Percentiles rank a stretch among this genome's conserved stretches.
Conservation (phyloP, 2,888 invertebrate species). For the Leucania comma region DNA sequence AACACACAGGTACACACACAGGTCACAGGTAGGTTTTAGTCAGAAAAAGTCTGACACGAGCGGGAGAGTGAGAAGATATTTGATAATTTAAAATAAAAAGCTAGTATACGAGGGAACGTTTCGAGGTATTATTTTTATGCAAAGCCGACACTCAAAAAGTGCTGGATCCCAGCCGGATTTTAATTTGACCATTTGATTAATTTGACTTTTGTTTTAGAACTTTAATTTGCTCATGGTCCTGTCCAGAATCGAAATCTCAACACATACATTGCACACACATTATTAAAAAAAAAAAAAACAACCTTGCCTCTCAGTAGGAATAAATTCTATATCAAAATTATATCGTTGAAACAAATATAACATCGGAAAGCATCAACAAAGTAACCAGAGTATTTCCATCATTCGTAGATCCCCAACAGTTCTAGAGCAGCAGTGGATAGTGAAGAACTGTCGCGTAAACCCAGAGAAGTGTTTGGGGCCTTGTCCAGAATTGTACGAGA, state of each 20-base stretch:
- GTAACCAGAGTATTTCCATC: background rate
- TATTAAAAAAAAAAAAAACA: background rate
- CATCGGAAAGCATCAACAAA: background rate
- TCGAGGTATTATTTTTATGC: no score
- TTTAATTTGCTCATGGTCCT: background rate
- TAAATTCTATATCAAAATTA: no score
- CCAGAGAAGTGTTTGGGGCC: slow-evolving; percentile 90
- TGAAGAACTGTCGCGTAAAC: slow-evolving; percentile 91
- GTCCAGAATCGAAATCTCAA: background rate
- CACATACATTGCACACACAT: background rate
- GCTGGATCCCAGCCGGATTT: no score
- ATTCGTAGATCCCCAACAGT: slow-evolving; percentile 84
- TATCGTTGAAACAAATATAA: background rate
- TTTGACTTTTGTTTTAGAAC: background rate
- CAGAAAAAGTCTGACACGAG: no score
- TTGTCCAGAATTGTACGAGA: slow-evolving; percentile 87
- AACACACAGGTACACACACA: no score
- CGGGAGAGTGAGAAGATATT: no score
- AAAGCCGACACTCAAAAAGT: no score
- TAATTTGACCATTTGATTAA: no score
- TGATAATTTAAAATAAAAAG: no score
- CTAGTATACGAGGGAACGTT: no score
- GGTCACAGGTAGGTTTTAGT: no score
- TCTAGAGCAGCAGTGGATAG: slow-evolving; percentile 92
- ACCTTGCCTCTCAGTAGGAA: no score